phyloP scores from a whole-genome alignment of 2,797 vertebrate genomes.

The Mus spretus region DNA sequence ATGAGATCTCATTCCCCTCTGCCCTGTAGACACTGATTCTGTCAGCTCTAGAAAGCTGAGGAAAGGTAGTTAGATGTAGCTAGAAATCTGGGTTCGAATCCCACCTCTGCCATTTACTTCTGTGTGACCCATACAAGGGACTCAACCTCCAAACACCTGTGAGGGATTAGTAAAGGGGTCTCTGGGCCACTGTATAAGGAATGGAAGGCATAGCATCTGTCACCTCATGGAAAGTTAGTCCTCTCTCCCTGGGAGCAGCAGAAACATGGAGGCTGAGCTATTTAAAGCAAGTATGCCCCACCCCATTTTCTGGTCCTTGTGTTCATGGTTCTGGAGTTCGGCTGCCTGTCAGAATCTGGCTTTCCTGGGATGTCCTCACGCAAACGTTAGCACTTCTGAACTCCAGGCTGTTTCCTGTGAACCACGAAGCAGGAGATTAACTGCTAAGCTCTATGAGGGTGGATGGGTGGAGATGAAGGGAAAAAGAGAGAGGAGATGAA shows the following conservation, averaged over 20 bases:
- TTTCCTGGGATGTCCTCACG: neutral
- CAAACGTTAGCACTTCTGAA: neutral
- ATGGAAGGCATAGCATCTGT: accelerated
- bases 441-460: neutral
- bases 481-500: accelerated
- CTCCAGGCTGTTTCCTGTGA: neutral
- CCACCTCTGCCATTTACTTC: neutral
- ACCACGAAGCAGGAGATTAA: neutral
- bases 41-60: neutral
- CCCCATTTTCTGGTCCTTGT: neutral
- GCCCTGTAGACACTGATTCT: neutral
- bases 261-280: neutral
- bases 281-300: neutral
- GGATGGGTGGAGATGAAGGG: neutral
- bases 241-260: neutral
- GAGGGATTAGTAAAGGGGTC: neutral
- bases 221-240: accelerated
- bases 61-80: neutral
- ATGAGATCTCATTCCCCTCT: neutral
- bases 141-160: neutral
- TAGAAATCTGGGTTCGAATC: neutral
- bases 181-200: neutral
- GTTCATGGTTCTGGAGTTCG: neutral
- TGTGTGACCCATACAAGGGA: neutral
- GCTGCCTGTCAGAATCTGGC: neutral